Base-by-base conservation (phyloP, 2,113 vertebrate species). In the Lates calcarifer region DNA sequence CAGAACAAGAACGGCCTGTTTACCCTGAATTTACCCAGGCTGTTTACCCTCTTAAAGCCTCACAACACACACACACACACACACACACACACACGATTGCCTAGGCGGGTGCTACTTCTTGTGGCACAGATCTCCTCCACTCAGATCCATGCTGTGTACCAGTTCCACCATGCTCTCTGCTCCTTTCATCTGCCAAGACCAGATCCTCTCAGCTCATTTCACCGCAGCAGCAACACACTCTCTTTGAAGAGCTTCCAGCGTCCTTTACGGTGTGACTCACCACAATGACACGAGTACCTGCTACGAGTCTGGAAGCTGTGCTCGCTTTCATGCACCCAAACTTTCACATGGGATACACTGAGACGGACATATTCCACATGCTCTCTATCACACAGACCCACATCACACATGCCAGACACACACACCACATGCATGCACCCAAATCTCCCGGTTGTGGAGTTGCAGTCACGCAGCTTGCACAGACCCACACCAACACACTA, bases 181-280 rank as follows among this genome's bases (percentile, higher is more conserved):
- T 63, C 64, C 89, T 91, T 90, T 90, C 61, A 89, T 89, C 77
- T 88, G 49, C 47, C 24, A 33, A 26, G 49, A 86, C 87, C 85
- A 86, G 88, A 82, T 81, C 76, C 82, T 87, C 84, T 83, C 90
- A 84, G 83, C 83, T 91, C 89, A 84, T 91, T 92, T 91, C 63
- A 83, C 47, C 47, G 11, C 61, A 79, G 67, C 83, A 80, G 65
- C 43, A 89, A 79, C 78, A 77, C 73, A 68, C 63, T 70, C 51
- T 66, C 89, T 92, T 91, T 92, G 86, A 92, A 91, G 89, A 64
- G 31, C 65, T 84, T 85, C 88, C 88, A 90, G 74, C 62, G 35
- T 80, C 76, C 65, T 49, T 57, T 37, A 43, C 39, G 14, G 35
- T 39, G 60, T 89, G 86, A 91, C 77, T 90, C 92, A 90, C 74